Base-by-base conservation (phyloP, 2,888 invertebrate species). In the Dolichopus griseipennis region DNA sequence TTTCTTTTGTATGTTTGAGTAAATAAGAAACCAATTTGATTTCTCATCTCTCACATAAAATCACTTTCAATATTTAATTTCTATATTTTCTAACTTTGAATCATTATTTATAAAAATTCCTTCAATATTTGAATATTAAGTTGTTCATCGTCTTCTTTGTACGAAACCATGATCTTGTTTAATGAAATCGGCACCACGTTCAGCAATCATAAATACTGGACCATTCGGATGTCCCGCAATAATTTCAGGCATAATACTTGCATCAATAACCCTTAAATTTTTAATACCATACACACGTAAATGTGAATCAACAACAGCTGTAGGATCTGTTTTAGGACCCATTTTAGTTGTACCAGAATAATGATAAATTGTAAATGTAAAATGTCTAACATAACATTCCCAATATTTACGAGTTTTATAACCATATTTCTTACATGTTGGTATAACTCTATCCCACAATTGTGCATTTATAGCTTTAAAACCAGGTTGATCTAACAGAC, bases 281-380 rank as follows among this genome's bases (percentile, higher is more conserved):
- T 75, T 74, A 37, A 85, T 77, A 33, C 85, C 85, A 70, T 84
- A 77, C 1, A 85, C 85, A 33, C 83, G 76, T 12, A 85, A 74
- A 68, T 84, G 82, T 6, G 87, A 85, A 76, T 89, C 87, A 0
- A 90, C 89, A 0, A 90, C 87, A 0, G 88, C 87, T 0, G 81
- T 78, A 0, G 84, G 82, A 77, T 89, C 88, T 0, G 76, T 78
- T 33, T 74, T 75, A 0, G 88, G 86, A 0, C 88, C 89, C 89
- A 89, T 89, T 73, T 87, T 87, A 71, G 85, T 83, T 0, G 88
- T 88, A 0, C 87, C 86, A 33, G 81, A 79, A 52, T 88, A 88
- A 73, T 89, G 88, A 72, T 88, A 87, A 74, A 87, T 83, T 68
- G 88, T 87, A 18, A 84, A 82, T 0, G 88, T 86, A 63, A 87